Base-by-base conservation (phyloP, 2,888 invertebrate genomes). In the Temnothorax ravouxi region DNA sequence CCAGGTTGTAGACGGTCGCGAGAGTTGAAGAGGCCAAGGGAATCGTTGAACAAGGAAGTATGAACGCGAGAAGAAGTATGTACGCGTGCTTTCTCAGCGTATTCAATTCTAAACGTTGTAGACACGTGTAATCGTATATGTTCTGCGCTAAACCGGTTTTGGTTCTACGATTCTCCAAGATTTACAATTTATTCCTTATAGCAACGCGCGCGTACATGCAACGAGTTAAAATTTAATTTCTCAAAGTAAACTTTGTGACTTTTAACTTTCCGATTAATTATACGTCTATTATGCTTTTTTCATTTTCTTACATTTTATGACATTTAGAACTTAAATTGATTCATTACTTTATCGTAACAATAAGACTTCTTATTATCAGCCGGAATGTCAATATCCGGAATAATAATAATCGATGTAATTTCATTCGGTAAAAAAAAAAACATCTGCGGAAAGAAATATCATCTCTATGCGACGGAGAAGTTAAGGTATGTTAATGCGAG, bases 401-500 rank as follows among this genome's bases (percentile, higher is more conserved):
- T 52, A 9, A 29, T 85, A 77, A 56, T 83, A 82, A 62, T 81
- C 62, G 59, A 82, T 71, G 29, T 59, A 52, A 25, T 34, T 76
- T 66, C 67, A 85, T 83, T 83, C 80, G 47, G 52, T 69, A 67
- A 77, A 29, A 29, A 29, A 25, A 29, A 2, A 29, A 86, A 84
- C 67, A 54, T 77, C 82, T 64, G 62, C 84, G 66, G 50, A 69
- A 81, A 75, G 74, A 84, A 88, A 84, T 84, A 84, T 82, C 71
- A 71, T 34, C 81, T 81, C 25, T 34, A 34, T 61, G 64, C 34
- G 83, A 81, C 82, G 86, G 81, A 86, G 88, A 88, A 91, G 90
- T 89, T 90, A 91, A 87, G 88, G 88, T 92, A 92, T 92, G 93
- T 88, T 92, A 93, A 93, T 93, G 89, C 88, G 74, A 41, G 66